Evolutionary conservation across 2,113 vertebrate species (phyloP).

Genomic region (Elephas maximus): DNA sequence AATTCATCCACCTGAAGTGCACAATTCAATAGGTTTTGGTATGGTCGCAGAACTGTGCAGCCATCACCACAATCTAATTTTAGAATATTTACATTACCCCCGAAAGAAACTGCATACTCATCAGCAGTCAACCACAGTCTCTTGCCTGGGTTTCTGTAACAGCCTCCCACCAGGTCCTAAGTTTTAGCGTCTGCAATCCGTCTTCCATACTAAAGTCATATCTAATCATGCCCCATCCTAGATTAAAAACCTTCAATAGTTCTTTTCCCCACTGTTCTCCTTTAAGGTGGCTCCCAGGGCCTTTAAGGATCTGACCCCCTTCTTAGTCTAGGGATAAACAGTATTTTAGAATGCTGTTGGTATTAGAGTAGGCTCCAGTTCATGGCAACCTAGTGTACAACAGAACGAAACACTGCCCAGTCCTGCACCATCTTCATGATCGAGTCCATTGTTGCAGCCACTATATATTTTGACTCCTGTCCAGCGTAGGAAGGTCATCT

Average conservation of each 20-base stretch:
- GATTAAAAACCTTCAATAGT: background rate
- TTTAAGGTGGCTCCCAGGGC: background rate
- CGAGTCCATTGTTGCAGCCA: no score
- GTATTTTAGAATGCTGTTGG: slow-evolving; percentile 32
- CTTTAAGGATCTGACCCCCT: background rate
- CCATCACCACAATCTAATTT: background rate
- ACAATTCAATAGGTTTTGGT: background rate
- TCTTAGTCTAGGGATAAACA: background rate
- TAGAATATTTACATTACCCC: background rate
- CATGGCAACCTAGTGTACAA: background rate
- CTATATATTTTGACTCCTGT: no score
- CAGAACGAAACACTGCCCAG: background rate
- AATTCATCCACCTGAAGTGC: background rate
- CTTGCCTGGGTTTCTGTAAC: background rate
- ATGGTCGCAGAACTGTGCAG: background rate
- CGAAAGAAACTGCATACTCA: background rate
- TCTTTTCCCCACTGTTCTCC: background rate
- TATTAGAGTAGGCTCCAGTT: background rate
- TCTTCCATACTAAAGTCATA: background rate
- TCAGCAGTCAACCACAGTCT: background rate
- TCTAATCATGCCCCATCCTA: background rate
- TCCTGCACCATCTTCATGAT: background rate
- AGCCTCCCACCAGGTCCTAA: background rate
- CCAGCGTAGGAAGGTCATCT: no score
- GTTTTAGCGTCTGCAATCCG: background rate